Evolutionary conservation across 2,113 vertebrate genomes (phyloP), one percentile per base, ranked within the genome.

Genomic region (Syngnathus scovelli): DNA sequence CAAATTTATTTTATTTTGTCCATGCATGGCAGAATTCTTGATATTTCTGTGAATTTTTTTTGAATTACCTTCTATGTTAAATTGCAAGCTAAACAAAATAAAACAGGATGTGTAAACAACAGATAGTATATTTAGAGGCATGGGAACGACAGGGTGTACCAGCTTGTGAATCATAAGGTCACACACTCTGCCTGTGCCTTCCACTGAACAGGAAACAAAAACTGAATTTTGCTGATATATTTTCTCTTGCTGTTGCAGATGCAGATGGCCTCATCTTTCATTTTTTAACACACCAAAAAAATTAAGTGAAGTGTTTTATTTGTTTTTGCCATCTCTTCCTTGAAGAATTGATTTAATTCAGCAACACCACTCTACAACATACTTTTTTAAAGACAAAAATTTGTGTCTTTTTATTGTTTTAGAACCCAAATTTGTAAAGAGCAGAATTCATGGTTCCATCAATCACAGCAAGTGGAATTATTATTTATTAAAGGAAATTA

Each of bases 161-260:
- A 2, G 0, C 37, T 69, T 49, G 70, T 48, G 43, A 77, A n/a
- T n/a, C n/a, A n/a, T n/a, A 55, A 18, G 49, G 43, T 61, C 54
- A 33, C 61, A 64, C 49, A 83, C 69, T 69, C 48, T 38, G 68
- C 74, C 19, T 66, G 7, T 54, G 59, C 75, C 86, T 71, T 68
- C 74, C 70, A 81, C 83, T 82, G 48, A 82, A 80, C 78, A 84
- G 82, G 85, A 86, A 88, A 64, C 70, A 39, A 55, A 48, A 48
- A 43, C 41, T 10, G 9, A 38, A 58, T 65, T 73, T 69, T 75
- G 63, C 69, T 65, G 76, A 79, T 77, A 66, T 71, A 71, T 69
- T 60, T 72, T 78, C 71, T 46, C 72, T 68, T 67, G 9, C 48
- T 67, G 37, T 37, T 19, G 59, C 58, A 61, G 37, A 39, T 12